Evolutionary conservation across 1,140 invertebrate species (phyloP).

Genomic region (Drosophila tristis): DNA sequence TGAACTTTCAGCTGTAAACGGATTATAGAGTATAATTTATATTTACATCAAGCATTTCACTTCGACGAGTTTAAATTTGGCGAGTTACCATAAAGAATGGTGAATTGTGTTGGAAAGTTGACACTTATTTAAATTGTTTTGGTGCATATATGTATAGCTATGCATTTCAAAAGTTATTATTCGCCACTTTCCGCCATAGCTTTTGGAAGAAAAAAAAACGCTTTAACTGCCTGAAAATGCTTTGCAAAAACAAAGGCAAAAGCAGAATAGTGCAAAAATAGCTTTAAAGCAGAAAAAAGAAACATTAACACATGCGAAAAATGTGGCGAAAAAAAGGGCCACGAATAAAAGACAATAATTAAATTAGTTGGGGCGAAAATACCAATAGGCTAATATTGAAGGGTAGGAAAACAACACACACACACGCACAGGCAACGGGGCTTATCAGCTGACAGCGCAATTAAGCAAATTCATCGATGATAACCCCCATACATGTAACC

Average conservation of each 20-base stretch:
- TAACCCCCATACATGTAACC: too few species aligned
- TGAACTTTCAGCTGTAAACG: too few species aligned
- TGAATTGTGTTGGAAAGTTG: too few species aligned
- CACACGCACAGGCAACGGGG: not conserved
- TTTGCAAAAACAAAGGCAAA: slow-evolving; percentile 28
- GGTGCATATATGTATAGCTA: too few species aligned
- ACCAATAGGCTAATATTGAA: too few species aligned
- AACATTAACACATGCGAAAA: slow-evolving; percentile 1
- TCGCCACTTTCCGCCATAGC: too few species aligned
- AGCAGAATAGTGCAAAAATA: slow-evolving; percentile 33
- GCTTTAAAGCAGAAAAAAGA: slow-evolving; percentile 2
- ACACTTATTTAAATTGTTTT: too few species aligned
- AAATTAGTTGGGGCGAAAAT: slow-evolving; percentile 18
- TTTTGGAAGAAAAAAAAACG: not conserved
- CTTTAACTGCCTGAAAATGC: slow-evolving; percentile 5
- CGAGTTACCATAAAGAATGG: too few species aligned
- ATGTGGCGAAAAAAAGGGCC: slow-evolving; percentile 39
- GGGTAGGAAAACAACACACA: too few species aligned
- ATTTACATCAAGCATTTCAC: too few species aligned
- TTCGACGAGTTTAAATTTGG: too few species aligned
- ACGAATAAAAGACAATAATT: slow-evolving; percentile 48
- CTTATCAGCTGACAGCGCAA: slow-evolving; percentile 9
- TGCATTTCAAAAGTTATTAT: slow-evolving; percentile 10
- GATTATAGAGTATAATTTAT: too few species aligned
- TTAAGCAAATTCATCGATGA: not conserved